Evolutionary conservation across 2,888 invertebrate species (phyloP), one percentile per base, ranked within the genome.

Genomic region (Ichneumoninae sp.): DNA sequence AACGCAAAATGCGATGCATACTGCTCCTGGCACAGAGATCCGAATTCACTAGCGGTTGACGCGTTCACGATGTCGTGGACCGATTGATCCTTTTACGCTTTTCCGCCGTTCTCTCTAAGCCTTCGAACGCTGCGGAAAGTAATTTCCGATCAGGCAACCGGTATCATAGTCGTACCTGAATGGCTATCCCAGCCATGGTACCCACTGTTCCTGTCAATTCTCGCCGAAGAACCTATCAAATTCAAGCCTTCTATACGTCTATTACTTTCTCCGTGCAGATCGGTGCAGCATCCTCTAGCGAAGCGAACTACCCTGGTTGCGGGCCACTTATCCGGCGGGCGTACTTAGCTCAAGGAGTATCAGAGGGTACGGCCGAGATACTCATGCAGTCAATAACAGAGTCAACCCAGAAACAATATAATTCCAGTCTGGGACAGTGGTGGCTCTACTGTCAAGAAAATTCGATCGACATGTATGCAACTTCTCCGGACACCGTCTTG

Each of bases 101-200:
- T 86, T 65, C 83, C 79, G 7, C 79, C 81, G 6, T 86, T 86
- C 26, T 70, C 85, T 10, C 26, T 85, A 16, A 81, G 78, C 50
- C 40, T 75, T 0, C 63, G 54, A 26, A 66, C 68, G 1, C 40
- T 83, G 13, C 44, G 50, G 57, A 81, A 86, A 50, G 73, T 80
- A 5, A 30, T 33, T 13, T 30, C 47, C 19, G 89, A 33, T 33
- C 33, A 83, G 77, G 88, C 90, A 4, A 79, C 81, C 50, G 90
- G 89, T 4, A 88, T 90, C 44, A 68, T 91, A 33, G 89, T 91
- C 7, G 87, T 88, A 7, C 91, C 87, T 33, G 60, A 66, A 30
- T 90, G 86, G 90, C 86, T 84, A 22, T 82, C 81, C 0, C 89
- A 89, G 66, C 85, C 87, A 0, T 90, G 89, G 90, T 90, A 74